phyloP scores from a whole-genome alignment of 2,888 invertebrate species.

The Cabera pusaria region DNA sequence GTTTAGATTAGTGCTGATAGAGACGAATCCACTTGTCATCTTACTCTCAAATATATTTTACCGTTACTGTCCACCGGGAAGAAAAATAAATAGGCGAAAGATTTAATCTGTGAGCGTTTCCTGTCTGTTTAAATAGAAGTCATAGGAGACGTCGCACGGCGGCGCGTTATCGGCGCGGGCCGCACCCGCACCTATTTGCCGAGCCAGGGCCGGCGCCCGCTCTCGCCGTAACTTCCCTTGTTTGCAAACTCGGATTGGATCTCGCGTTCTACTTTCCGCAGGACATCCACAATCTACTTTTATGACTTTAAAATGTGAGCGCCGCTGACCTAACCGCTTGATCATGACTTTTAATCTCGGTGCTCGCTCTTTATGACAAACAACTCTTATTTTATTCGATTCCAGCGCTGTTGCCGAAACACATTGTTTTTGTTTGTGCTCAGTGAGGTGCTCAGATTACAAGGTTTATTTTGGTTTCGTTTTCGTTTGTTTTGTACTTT shows the following conservation, averaged over 20 bases:
- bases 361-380: constrained; percentile 39
- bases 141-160: constrained; percentile 74
- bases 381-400: constrained; percentile 32
- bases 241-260: constrained; percentile 83
- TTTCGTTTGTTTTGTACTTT: constrained; percentile 7
- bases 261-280: constrained; percentile 76
- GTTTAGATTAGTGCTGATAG: constrained; percentile 67
- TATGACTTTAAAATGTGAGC: constrained; percentile 76
- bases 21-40: constrained; percentile 70
- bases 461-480: constrained; percentile 24
- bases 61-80: constrained; percentile 54
- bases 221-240: constrained; percentile 76
- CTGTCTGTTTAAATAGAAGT: constrained; percentile 78
- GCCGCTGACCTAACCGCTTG: constrained; percentile 54
- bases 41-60: constrained; percentile 61
- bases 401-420: constrained; percentile 28
- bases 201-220: constrained; percentile 49
- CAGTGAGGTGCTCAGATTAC: constrained; percentile 25
- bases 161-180: constrained; percentile 73
- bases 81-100: constrained; percentile 73
- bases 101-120: constrained; percentile 77
- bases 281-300: constrained; percentile 78
- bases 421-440: constrained; percentile 32
- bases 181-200: constrained; percentile 69
- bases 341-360: constrained; percentile 52